phyloP scores from a whole-genome alignment of 2,113 vertebrate species.

The Bujurquina vittata region DNA sequence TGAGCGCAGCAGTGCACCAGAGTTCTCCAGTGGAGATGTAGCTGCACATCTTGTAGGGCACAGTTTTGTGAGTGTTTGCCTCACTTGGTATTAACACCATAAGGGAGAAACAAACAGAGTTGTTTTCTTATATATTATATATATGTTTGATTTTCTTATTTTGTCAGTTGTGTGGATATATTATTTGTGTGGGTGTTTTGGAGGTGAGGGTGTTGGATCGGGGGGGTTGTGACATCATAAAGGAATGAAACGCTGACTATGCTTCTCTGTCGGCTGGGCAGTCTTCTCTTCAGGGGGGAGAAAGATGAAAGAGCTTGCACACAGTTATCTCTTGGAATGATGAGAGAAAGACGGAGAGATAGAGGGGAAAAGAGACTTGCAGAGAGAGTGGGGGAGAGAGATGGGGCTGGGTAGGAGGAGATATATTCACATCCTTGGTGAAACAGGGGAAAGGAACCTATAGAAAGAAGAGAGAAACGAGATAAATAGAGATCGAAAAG shows the following conservation, averaged over 20 bases:
- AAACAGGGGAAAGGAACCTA: slow-evolving; percentile 59
- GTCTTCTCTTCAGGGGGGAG: slow-evolving; percentile 70
- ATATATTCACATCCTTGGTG: slow-evolving; percentile 69
- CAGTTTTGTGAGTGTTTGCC: slow-evolving; percentile 30
- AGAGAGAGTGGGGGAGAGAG: slow-evolving; percentile 9
- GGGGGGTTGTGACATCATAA: slow-evolving; percentile 69
- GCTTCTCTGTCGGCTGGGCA: slow-evolving; percentile 69
- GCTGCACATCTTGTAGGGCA: slow-evolving; percentile 29
- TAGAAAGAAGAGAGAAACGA: slow-evolving; percentile 50
- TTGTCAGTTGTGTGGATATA: slow-evolving; percentile 7
- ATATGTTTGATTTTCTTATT: background rate
- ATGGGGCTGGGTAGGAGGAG: slow-evolving; percentile 30
- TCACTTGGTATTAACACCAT: background rate
- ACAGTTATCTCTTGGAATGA: slow-evolving; percentile 69
- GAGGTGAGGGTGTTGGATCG: slow-evolving; percentile 4
- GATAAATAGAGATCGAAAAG: slow-evolving; percentile 51
- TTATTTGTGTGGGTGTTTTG: slow-evolving; percentile 5
- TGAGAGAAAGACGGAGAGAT: slow-evolving; percentile 53
- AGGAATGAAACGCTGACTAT: slow-evolving; percentile 75
- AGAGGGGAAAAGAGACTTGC: slow-evolving; percentile 45
- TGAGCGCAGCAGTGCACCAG: slow-evolving; percentile 38
- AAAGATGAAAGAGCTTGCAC: slow-evolving; percentile 67
- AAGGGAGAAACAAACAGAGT: background rate
- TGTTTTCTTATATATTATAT: background rate
- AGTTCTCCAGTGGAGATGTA: slow-evolving; percentile 39